Base-by-base conservation (phyloP, 2,888 invertebrate genomes). In the Callimorpha dominula region DNA sequence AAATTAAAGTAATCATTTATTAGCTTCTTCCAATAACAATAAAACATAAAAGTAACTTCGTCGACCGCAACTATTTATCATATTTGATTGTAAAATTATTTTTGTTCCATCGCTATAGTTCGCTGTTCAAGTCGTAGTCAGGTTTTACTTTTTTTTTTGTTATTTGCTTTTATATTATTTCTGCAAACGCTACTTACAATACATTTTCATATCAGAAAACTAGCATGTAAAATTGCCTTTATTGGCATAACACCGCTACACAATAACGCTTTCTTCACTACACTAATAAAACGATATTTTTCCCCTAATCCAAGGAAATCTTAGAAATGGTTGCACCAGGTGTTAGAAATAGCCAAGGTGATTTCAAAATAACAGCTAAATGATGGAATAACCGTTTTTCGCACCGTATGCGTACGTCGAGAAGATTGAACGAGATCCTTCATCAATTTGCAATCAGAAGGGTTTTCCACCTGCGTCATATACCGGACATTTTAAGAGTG, bases 361-460 rank as follows among this genome's bases (percentile, higher is more conserved):
- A 72, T 69, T 62, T 57, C 14, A 11, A 72, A 77, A 80, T 80
- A 77, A 80, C 46, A 65, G 60, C 67, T 54, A 65, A 63, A 71
- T 70, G 67, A 52, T 40, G 20, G 50, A 68, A 71, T 67, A 54
- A 46, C 54, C 42, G 14, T 66, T 66, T 60, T 57, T 43, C 2
- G 57, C 46, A 42, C 54, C 50, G 40, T 46, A 46, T 20, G 20
- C 54, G 31, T 50, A 63, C n/a, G 62, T 63, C 50, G 49, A 69
- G 42, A 63, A 42, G 43, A 68, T 49, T 60, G 68, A 42, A 20
- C 43, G 43, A 57, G 54, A 14, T 7, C 42, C 43, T 54, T 20
- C 8, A 54, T 54, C 42, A 43, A 57, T 57, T 57, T 54, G 54
- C 54, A 54, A 54, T 43, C 67, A 68, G 43, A 54, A 68, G 1